Evolutionary conservation across 2,113 vertebrate species (phyloP).

Genomic region (Albula goreensis): DNA sequence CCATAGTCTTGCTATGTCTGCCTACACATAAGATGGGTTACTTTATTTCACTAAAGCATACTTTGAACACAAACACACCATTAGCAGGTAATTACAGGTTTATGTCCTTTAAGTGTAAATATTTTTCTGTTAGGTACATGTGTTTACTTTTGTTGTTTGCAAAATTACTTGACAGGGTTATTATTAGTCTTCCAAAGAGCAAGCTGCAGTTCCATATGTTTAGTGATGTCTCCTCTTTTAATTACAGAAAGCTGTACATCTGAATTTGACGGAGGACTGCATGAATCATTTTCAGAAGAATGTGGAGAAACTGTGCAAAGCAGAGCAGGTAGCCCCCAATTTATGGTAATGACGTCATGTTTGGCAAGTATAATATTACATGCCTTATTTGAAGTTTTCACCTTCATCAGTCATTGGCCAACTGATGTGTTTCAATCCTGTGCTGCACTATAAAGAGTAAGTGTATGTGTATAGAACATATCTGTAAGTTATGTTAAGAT

Average conservation of each 20-base stretch:
- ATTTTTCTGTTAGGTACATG: too few species aligned
- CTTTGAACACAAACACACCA: background rate
- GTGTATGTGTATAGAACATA: background rate
- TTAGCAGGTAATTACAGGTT: too few species aligned
- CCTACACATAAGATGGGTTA: background rate
- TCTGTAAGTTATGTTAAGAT: background rate
- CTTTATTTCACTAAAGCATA: background rate
- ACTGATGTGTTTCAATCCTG: too few species aligned
- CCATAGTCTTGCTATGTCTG: background rate
- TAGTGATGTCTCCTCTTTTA: slow-evolving; percentile 28
- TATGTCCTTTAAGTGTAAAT: too few species aligned
- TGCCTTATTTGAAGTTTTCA: too few species aligned
- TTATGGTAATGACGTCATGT: background rate
- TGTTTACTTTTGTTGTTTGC: background rate
- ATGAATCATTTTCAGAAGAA: slow-evolving; percentile 82
- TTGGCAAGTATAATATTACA: too few species aligned
- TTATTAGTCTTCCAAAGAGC: background rate
- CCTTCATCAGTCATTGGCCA: too few species aligned
- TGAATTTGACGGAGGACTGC: slow-evolving; percentile 91
- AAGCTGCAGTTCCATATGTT: background rate
- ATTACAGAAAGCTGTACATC: slow-evolving; percentile 87
- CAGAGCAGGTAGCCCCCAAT: slow-evolving; percentile 84
- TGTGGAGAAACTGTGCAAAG: slow-evolving; percentile 93
- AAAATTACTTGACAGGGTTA: background rate
- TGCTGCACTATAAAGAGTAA: too few species aligned